Percentiles rank a stretch among this genome's conserved stretches.
These are phyloP conservation scores for Vesta saturnalis DNA, from an alignment of 2,888 invertebrate species.

Conservation along the genomic window DNA sequence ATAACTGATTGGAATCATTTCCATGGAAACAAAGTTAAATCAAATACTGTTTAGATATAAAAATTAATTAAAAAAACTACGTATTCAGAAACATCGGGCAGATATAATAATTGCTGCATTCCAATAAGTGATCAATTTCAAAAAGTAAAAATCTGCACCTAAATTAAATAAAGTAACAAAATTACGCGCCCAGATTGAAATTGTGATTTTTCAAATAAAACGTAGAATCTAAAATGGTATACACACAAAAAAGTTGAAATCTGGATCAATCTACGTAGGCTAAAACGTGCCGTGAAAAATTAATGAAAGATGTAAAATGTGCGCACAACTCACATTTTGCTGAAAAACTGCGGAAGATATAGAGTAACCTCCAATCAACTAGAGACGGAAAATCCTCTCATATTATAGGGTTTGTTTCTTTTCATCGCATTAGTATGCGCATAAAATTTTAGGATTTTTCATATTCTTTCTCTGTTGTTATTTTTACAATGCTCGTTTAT, in stretches of 20 bases:
- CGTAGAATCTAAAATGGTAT: too few relatives aligned
- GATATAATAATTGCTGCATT: too few relatives aligned
- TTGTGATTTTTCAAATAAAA: too few relatives aligned
- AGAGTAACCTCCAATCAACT: constrained; percentile 38
- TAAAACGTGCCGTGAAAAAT: constrained; percentile 45
- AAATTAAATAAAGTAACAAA: too few relatives aligned
- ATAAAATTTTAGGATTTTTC: constrained; percentile 20
- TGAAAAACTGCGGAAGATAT: constrained; percentile 40
- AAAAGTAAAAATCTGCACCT: too few relatives aligned
- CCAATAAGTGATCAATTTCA: too few relatives aligned
- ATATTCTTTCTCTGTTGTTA: constrained; percentile 24
- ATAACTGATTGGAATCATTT: too few relatives aligned
- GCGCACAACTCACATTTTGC: constrained; percentile 38
- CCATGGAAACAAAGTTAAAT: too few relatives aligned
- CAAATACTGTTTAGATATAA: too few relatives aligned
- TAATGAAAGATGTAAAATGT: constrained; percentile 47
- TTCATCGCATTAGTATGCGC: constrained; percentile 24
- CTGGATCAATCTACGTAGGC: constrained; percentile 34
- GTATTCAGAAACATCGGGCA: too few relatives aligned
- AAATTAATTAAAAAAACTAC: too few relatives aligned
- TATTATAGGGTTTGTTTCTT: constrained; percentile 20
- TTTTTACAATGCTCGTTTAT: constrained; percentile 41
- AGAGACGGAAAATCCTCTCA: constrained; percentile 24
- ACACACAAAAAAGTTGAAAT: constrained; percentile 35
- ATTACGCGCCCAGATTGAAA: too few relatives aligned